These are phyloP conservation scores for Pteropus alecto DNA, from an alignment of 2,113 vertebrate species.

Conservation along the genomic window DNA sequence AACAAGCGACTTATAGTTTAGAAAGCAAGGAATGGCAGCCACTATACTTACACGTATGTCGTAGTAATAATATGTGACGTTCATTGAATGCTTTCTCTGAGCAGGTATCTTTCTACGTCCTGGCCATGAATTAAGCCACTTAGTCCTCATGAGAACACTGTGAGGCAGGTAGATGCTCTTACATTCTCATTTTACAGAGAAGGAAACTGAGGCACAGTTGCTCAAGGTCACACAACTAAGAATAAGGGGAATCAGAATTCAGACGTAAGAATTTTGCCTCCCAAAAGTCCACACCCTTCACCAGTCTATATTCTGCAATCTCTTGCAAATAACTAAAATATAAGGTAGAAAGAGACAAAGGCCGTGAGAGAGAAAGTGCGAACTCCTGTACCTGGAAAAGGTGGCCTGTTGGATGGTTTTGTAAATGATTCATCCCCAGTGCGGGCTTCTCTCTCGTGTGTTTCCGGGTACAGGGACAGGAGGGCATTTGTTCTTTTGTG, in stretches of 20 bases:
- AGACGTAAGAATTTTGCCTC: not conserved
- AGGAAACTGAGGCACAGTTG: not conserved
- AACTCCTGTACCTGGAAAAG: not conserved
- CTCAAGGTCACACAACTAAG: not conserved
- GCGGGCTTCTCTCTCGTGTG: not conserved
- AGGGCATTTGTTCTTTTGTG: not conserved
- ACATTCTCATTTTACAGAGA: not conserved
- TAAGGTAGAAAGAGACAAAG: not conserved
- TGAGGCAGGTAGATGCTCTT: not conserved
- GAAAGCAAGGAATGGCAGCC: not conserved
- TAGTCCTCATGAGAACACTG: not conserved
- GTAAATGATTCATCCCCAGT: constrained; percentile 10
- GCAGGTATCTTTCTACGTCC: too few species aligned
- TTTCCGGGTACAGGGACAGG: not conserved
- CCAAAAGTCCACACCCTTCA: not conserved
- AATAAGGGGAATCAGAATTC: not conserved
- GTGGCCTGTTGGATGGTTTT: not conserved
- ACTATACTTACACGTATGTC: not conserved
- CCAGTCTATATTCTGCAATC: not conserved
- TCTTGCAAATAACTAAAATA: not conserved
- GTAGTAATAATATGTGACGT: accelerated
- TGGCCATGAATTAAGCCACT: not conserved
- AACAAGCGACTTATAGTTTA: not conserved
- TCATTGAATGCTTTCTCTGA: not conserved
- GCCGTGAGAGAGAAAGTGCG: not conserved